Base-by-base conservation (phyloP, 2,113 vertebrate genomes). In the Urocitellus parryii region DNA sequence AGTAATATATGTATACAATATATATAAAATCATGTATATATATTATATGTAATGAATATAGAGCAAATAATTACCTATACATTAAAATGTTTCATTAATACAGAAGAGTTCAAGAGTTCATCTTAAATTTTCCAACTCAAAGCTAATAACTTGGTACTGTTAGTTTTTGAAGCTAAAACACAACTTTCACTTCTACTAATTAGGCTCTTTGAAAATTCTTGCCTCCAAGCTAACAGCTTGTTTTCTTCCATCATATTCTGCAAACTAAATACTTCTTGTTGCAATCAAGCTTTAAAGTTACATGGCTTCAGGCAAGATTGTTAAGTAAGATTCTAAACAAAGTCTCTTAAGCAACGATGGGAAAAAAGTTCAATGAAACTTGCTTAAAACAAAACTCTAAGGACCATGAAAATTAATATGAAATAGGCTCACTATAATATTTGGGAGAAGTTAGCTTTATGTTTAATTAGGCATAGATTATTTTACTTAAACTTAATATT, bases 191-290 rank as follows among this genome's bases (percentile, higher is more conserved):
- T 78, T 82, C 63, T 72, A 58, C 76, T 97, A 97, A 97, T 95
- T 93, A 95, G 90, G 74, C 32, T 74, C n/a, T 93, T 91, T 91
- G 90, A 96, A 97, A 89, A 68, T 5, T 48, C 95, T 93, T 91
- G 74, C 74, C 79, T 91, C 32, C 25, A 93, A 97, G 79, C 63
- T 94, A 95, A 86, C 14, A 91, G 70, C 65, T 93, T 97, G 78
- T 96, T 97, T 95, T 53, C 78, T 65, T 87, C n/a, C 58, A 87
- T 95, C 18, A 51, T 61, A 87, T 79, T 51, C 63, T 91, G 56
- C n/a, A 91, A 82, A 89, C 74, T 58, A 94, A 97, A 96, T 81
- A 24, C 9, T 93, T 88, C n/a, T 94, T 56, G 37, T 83, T 91
- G 25, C 42, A 95, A 86, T 94, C 87, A 96, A 95, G 24, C 67